These are phyloP conservation scores for Branchinecta lynchi DNA, from an alignment of 1,140 invertebrate species.

Conservation along the genomic window DNA sequence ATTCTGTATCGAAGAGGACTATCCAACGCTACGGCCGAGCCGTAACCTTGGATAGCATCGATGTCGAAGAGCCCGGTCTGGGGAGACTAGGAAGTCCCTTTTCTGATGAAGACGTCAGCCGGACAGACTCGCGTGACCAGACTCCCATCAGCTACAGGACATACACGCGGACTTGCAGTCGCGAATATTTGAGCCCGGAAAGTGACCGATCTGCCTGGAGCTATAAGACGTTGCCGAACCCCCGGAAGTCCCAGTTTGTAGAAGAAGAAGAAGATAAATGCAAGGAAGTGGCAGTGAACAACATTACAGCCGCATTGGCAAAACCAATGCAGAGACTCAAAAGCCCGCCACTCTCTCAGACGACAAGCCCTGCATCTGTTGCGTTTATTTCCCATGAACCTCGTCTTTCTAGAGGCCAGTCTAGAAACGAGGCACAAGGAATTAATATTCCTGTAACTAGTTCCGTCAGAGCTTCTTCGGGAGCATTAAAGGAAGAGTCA, in stretches of 20 bases:
- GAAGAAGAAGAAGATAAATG: not conserved
- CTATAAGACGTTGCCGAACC: not conserved
- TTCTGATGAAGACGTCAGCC: not conserved
- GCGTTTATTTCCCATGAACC: too few species aligned
- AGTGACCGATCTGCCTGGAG: slow-evolving; percentile 1
- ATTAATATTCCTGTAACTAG: too few species aligned
- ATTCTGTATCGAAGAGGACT: slow-evolving; percentile 9
- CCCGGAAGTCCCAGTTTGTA: not conserved
- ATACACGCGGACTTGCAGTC: slow-evolving; percentile 19
- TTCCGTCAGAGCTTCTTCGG: too few species aligned
- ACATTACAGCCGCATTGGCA: not conserved
- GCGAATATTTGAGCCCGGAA: slow-evolving; percentile 20
- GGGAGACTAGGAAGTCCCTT: slow-evolving; percentile 15
- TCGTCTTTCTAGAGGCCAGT: too few species aligned
- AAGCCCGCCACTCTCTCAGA: not conserved
- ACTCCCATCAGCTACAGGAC: slow-evolving; percentile 18
- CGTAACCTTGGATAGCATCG: slow-evolving; percentile 17
- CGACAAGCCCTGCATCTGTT: too few species aligned
- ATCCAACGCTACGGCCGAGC: slow-evolving; percentile 20
- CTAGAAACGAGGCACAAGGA: too few species aligned
- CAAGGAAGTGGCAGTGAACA: not conserved
- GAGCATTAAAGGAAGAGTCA: too few species aligned
- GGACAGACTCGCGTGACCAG: not conserved
- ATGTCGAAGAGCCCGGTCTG: not conserved
- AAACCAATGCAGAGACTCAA: not conserved